Conservation (phyloP, 2,797 vertebrate genomes). For the Protonibea diacanthus region DNA sequence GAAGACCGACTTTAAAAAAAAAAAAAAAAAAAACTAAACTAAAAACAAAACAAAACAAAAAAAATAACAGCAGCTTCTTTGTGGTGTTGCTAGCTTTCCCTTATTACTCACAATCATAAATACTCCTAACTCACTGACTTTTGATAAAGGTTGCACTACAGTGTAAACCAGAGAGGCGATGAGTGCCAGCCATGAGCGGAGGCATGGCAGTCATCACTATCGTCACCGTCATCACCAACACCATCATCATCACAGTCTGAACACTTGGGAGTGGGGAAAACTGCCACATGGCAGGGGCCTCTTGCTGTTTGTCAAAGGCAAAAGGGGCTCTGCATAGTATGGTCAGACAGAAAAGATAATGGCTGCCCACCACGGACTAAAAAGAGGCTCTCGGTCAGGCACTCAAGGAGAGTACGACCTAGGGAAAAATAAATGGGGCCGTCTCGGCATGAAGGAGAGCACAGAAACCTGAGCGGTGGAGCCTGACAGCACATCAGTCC, state of each 20-base stretch:
- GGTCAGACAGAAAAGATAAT: slow-evolving; percentile 60
- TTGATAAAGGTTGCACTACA: slow-evolving; percentile 77
- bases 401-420: slow-evolving; percentile 49
- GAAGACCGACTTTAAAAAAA: slow-evolving; percentile 61
- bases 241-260: slow-evolving; percentile 63
- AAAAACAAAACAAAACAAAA: slow-evolving; percentile 3
- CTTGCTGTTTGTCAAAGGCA: slow-evolving; percentile 38
- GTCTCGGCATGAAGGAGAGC: slow-evolving; percentile 50
- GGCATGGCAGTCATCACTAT: slow-evolving; percentile 37
- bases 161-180: slow-evolving; percentile 73
- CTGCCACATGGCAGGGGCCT: slow-evolving; percentile 53
- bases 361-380: slow-evolving; percentile 48
- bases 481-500: slow-evolving; percentile 66
- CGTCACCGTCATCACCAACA: slow-evolving; percentile 16
- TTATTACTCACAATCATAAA: slow-evolving; percentile 82
- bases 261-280: slow-evolving; percentile 70
- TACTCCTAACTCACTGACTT: slow-evolving; percentile 73
- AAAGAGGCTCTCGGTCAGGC: slow-evolving; percentile 54
- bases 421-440: slow-evolving; percentile 12
- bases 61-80: slow-evolving; percentile 80
- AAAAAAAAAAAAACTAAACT: background rate
- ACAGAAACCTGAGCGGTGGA: slow-evolving; percentile 76
- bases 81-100: slow-evolving; percentile 82
- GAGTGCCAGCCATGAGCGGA: slow-evolving; percentile 43
- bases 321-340: slow-evolving; percentile 77